Conservation (phyloP, 2,888 invertebrate genomes). For the Drosophila prostipennis region DNA sequence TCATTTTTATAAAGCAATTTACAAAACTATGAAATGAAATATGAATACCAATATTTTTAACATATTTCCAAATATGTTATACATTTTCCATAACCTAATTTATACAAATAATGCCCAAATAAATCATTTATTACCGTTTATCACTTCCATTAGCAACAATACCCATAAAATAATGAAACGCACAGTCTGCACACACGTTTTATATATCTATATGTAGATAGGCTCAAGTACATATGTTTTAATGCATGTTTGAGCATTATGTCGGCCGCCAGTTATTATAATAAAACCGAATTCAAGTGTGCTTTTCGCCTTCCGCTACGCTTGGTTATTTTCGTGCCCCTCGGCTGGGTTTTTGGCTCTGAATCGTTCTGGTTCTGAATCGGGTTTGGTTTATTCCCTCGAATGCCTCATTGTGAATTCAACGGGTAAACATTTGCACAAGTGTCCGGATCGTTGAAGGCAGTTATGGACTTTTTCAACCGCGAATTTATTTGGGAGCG, state of each 20-base stretch:
- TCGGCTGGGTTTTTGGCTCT: constrained; percentile 18
- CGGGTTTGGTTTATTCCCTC: constrained; percentile 21
- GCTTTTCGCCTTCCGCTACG: constrained; percentile 65
- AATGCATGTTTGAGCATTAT: constrained; percentile 42
- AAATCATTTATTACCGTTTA: neutral
- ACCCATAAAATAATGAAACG: constrained; percentile 8
- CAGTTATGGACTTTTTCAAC: constrained; percentile 36
- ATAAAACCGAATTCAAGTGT: constrained; percentile 44
- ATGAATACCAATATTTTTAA: too few species aligned
- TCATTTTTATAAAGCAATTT: too few species aligned
- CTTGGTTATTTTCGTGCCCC: constrained; percentile 41
- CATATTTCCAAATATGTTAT: too few species aligned
- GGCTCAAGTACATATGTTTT: constrained; percentile 23
- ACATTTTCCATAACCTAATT: too few species aligned
- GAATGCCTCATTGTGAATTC: constrained; percentile 69
- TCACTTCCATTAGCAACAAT: neutral
- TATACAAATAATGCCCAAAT: too few species aligned
- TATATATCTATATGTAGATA: constrained; percentile 7
- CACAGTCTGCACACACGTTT: too few species aligned
- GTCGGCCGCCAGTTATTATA: constrained; percentile 55
- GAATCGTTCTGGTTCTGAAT: constrained; percentile 14
- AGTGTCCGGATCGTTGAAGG: constrained; percentile 52
- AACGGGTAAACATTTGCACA: constrained; percentile 72
- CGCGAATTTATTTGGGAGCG: constrained; percentile 8
- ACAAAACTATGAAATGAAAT: too few species aligned